Evolutionary conservation across 1,140 invertebrate genomes (phyloP), one percentile per base, ranked within the genome.

Genomic region (Cryptotermes secundus): DNA sequence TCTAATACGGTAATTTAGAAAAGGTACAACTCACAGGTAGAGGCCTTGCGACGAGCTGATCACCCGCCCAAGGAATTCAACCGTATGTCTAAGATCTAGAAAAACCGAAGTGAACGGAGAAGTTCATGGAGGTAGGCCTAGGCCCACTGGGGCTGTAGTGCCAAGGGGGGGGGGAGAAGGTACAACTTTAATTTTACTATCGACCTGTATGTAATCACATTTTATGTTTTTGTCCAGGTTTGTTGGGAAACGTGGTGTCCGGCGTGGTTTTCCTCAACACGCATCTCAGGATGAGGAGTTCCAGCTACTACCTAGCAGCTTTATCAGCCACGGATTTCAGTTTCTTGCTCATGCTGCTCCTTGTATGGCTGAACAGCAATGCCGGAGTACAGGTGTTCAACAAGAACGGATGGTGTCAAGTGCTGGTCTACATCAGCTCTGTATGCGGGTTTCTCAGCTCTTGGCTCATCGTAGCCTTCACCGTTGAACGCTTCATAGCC

Each of bases 381-480:
- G 83, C 91, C 2, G 91, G 90, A 3, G 90, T 91, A 86, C 86
- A 89, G 22, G 85, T 91, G 0, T 91, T 92, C 82, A 92, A 93
- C 86, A 89, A 89, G 53, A 88, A 91, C 3, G 90, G 92, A 12
- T 92, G 91, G 89, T 94, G 93, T 86, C 92, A 93, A 85, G 88
- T 89, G 1, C 87, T 93, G 16, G 91, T 92, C 6, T 94, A 93
- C 86, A 86, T 92, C 0, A 91, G 90, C 79, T 91, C 92, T 72
- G 92, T 92, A 0, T 92, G 91, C 85, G 91, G 92, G 85, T 93
- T 92, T 36, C 86, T 93, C 0, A 92, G 91, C 85, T 92, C 93
- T 16, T 93, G 93, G 92, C 87, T 93, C 14, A 92, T 92, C 34
- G 93, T 94, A 10, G 93, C 92, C 4, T 94, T 94, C 87, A 94